These are phyloP conservation scores for Drosophila hamatofila DNA, from an alignment of 2,888 invertebrate genomes.

Conservation along the genomic window DNA sequence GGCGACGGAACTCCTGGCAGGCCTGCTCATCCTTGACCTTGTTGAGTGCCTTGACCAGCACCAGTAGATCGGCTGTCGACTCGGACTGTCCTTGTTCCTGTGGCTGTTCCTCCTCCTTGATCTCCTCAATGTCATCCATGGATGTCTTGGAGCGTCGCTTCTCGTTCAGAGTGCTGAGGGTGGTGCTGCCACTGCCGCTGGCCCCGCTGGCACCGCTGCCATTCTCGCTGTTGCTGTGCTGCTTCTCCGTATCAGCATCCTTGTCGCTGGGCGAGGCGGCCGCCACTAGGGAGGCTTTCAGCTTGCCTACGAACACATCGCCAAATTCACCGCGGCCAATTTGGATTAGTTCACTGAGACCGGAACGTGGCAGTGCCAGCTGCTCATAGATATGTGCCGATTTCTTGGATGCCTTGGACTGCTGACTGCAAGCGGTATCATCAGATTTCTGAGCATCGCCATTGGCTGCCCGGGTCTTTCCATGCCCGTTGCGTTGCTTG, in stretches of 20 bases:
- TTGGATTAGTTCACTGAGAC: conserved; percentile 89
- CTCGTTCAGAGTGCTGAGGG: conserved; percentile 76
- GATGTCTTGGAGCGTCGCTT: conserved; percentile 85
- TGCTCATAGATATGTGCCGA: conserved; percentile 89
- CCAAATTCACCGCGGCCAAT: conserved; percentile 96
- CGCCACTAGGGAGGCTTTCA: conserved; percentile 80
- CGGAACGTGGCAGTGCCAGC: conserved; percentile 90
- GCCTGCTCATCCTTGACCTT: conserved; percentile 91
- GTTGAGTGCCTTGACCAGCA: conserved; percentile 92
- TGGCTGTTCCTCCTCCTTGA: conserved; percentile 79
- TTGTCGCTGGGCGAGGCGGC: conserved; percentile 54
- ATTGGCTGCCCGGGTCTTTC: conserved; percentile 85
- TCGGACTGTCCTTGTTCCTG: conserved; percentile 44
- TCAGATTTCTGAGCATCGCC: conserved; percentile 88
- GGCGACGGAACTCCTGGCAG: conserved; percentile 93
- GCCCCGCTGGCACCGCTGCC: conserved; percentile 55
- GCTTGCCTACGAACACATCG: conserved; percentile 93
- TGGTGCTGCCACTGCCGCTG: conserved; percentile 71
- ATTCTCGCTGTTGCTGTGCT: conserved; percentile 79
- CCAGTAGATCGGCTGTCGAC: conserved; percentile 79
- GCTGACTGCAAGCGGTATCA: conserved; percentile 88
- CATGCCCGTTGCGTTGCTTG: conserved; percentile 82
- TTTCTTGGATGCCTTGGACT: conserved; percentile 88
- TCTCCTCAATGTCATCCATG: conserved; percentile 85
- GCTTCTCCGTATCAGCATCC: conserved; percentile 79